Percentiles rank a stretch among this genome's conserved stretches.
phyloP scores from a whole-genome alignment of 2,888 invertebrate species.

The Halocaridina rubra region DNA sequence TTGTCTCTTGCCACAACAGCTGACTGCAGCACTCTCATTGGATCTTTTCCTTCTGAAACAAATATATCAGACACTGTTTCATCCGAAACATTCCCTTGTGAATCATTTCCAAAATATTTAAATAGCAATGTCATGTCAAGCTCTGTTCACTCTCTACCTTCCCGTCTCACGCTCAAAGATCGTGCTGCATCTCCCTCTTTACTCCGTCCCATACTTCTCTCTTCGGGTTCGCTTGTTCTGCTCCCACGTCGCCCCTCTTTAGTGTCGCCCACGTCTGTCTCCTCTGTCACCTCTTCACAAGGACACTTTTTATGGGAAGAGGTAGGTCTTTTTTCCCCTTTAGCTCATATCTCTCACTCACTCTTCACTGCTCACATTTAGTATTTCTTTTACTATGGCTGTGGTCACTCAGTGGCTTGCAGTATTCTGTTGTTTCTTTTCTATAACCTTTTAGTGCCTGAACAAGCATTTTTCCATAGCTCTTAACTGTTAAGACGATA shows the following conservation, averaged over 20 bases:
- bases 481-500: too few species aligned
- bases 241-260: constrained; percentile 56
- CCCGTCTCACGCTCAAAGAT: constrained; percentile 26
- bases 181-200: constrained; percentile 23
- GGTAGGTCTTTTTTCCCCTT: constrained; percentile 41
- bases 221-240: constrained; percentile 54
- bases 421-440: too few species aligned
- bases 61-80: constrained; percentile 27
- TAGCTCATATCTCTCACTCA: too few species aligned
- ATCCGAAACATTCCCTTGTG: constrained; percentile 9
- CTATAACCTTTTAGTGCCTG: too few species aligned
- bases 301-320: constrained; percentile 62
- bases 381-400: too few species aligned
- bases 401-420: too few species aligned
- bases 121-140: constrained; percentile 13
- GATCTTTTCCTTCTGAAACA: constrained; percentile 24
- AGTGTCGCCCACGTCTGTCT: constrained; percentile 49
- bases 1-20: constrained; percentile 13
- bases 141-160: constrained; percentile 45
- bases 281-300: constrained; percentile 50
- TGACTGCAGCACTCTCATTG: constrained; percentile 31
- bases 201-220: constrained; percentile 24
- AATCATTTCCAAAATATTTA: not conserved
- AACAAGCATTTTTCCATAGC: too few species aligned
- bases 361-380: too few species aligned